Evolutionary conservation across 2,797 vertebrate species (phyloP).

Genomic region (Tragopan temminckii): DNA sequence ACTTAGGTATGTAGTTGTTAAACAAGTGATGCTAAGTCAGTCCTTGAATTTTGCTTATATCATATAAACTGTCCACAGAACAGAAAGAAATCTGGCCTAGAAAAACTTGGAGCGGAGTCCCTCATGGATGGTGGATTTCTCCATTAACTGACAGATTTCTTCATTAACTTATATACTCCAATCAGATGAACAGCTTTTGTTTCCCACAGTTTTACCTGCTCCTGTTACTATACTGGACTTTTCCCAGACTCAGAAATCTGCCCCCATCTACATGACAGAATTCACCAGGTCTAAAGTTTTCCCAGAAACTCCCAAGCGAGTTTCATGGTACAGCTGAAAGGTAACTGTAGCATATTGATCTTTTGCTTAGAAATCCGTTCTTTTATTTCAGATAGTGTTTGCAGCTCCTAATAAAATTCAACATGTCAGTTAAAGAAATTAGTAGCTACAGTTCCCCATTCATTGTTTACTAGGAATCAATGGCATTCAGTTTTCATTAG

Average conservation of each 20-base stretch:
- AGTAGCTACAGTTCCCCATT: neutral
- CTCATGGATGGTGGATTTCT: neutral
- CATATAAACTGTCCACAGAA: neutral
- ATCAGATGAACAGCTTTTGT: neutral
- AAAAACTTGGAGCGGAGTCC: neutral
- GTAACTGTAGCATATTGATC: neutral
- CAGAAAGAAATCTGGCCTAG: neutral
- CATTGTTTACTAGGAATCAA: neutral
- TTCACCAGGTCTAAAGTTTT: neutral
- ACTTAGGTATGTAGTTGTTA: neutral
- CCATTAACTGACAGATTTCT: neutral
- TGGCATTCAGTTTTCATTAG: neutral
- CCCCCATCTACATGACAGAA: neutral
- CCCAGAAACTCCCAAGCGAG: neutral
- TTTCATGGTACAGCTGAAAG: neutral
- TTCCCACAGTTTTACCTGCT: neutral
- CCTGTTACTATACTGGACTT: neutral
- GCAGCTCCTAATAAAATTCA: neutral
- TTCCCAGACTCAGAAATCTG: neutral
- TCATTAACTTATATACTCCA: neutral
- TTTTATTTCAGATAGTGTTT: neutral
- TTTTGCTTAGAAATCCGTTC: neutral
- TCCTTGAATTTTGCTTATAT: neutral
- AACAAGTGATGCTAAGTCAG: neutral
- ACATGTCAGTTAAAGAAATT: neutral